Evolutionary conservation across 2,113 vertebrate species (phyloP).

Genomic region (Dromaius novaehollandiae): DNA sequence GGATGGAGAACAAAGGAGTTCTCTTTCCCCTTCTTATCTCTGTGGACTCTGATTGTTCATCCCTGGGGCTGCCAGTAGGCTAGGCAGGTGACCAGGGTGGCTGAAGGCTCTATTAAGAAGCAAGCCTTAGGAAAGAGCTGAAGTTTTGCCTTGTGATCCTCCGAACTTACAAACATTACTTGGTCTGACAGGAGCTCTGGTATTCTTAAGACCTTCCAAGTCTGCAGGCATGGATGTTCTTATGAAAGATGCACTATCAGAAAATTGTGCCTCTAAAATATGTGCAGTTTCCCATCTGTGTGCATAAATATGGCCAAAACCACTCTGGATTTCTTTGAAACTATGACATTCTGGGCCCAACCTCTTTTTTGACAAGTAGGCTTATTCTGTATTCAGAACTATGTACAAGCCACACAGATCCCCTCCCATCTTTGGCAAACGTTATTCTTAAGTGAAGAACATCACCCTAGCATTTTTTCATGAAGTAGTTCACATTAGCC

Average conservation of each 20-base stretch:
- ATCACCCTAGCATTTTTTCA: neutral
- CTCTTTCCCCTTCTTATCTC: neutral
- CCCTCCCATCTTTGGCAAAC: neutral
- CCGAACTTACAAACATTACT: neutral
- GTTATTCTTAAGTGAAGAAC: neutral
- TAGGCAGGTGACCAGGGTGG: neutral
- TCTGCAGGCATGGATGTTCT: neutral
- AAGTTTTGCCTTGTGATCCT: neutral
- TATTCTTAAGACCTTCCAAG: neutral
- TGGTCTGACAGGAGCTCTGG: neutral
- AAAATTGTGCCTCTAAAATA: neutral
- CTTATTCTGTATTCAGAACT: neutral
- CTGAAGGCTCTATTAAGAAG: neutral
- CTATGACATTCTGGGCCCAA: neutral
- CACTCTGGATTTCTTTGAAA: neutral
- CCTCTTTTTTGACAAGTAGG: neutral
- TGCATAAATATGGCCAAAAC: neutral
- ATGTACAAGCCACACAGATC: neutral
- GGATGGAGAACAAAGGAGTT: neutral
- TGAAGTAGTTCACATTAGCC: neutral
- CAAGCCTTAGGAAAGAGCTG: neutral
- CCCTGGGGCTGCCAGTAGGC: neutral
- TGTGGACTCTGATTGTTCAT: neutral
- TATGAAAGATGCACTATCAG: neutral
- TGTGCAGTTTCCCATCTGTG: neutral